Evolutionary conservation across 2,888 invertebrate genomes (phyloP).

Genomic region (Andrena flavipes): DNA sequence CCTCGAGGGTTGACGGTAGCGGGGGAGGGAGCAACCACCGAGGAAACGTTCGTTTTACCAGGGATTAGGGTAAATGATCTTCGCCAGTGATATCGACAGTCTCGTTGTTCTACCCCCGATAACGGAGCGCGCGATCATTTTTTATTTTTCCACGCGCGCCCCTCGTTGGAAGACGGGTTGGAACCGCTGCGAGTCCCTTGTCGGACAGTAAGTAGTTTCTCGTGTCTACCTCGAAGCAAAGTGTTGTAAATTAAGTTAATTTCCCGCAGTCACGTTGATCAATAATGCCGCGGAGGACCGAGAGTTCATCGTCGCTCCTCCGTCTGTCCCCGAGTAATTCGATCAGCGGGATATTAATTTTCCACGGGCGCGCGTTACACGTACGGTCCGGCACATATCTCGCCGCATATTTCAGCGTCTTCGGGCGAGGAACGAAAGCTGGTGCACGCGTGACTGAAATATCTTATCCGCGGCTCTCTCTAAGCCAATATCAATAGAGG

Average conservation of each 20-base stretch:
- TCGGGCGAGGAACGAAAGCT: constrained; percentile 33
- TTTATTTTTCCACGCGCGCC: neutral
- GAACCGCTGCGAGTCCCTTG: neutral
- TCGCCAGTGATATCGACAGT: constrained; percentile 14
- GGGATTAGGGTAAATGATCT: constrained; percentile 34
- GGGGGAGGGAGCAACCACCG: constrained; percentile 18
- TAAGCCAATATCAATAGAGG: constrained; percentile 79
- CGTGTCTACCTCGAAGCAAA: neutral
- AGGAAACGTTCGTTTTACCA: constrained; percentile 28
- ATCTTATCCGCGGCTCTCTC: constrained; percentile 76
- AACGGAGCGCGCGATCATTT: neutral
- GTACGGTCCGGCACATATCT: constrained; percentile 23
- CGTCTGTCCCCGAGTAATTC: neutral
- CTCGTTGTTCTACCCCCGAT: constrained; percentile 25
- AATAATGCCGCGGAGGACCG: neutral
- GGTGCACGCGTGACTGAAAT: constrained; percentile 75
- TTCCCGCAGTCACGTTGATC: neutral
- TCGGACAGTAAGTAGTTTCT: neutral
- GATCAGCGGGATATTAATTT: constrained; percentile 30
- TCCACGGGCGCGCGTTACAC: constrained; percentile 5
- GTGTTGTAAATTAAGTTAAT: constrained; percentile 7
- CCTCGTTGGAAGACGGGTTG: neutral
- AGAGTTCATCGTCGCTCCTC: neutral
- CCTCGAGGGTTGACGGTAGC: constrained; percentile 24
- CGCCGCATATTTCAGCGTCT: constrained; percentile 37